A percentile compares a stretch with the other conserved stretches of the same genome.
Conservation (phyloP, 23 tunicate genomes). For the Diplosoma virens region DNA sequence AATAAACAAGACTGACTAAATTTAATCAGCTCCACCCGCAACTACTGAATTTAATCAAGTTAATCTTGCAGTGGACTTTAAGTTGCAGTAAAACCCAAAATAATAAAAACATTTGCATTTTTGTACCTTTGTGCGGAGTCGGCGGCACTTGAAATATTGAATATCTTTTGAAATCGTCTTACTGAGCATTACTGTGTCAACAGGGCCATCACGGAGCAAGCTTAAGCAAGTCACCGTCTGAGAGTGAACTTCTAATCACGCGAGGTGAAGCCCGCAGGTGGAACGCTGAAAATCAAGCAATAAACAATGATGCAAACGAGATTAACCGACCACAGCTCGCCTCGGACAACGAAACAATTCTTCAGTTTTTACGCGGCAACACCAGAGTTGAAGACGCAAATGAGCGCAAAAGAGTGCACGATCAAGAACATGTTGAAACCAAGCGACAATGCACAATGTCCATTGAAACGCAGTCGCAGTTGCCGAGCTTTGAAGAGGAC, state of each 20-base stretch:
- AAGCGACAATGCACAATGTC: neutral
- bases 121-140: neutral
- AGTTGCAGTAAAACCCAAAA: neutral
- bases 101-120: neutral
- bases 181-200: too few species aligned
- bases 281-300: neutral
- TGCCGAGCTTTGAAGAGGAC: neutral
- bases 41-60: too few species aligned
- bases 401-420: neutral
- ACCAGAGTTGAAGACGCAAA: neutral
- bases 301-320: neutral
- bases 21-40: too few species aligned
- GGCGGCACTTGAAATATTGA: too few species aligned
- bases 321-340: neutral
- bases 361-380: constrained; percentile 6
- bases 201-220: too few species aligned
- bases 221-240: too few species aligned
- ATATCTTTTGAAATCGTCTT: too few species aligned
- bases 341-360: neutral
- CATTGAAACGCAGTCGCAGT: neutral
- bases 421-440: neutral
- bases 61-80: too few species aligned
- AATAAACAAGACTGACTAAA: neutral
- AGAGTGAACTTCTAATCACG: neutral
- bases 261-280: neutral